Base-by-base conservation (phyloP, 2,113 vertebrate species). In the Atrichornis clamosus region DNA sequence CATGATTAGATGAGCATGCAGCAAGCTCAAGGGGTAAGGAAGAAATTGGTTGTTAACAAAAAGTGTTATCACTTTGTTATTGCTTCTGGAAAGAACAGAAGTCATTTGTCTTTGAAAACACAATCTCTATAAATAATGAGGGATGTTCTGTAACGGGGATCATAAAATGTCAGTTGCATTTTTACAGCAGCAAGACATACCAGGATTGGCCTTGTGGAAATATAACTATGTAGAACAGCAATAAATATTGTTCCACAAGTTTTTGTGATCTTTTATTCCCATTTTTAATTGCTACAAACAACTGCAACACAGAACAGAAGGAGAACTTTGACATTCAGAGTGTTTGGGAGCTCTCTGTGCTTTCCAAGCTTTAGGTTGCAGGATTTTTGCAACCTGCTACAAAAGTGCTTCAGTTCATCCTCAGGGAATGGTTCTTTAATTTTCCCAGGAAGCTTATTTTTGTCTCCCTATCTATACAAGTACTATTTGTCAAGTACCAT, bases 111-210 rank as follows among this genome's bases (percentile, higher is more conserved):
- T 97, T 97, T 97, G 64, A 92, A 93, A 89, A 82, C 93, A 97
- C 86, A 95, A 67, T 96, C 81, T 96, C 95, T 97, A 93, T 97
- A 93, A 97, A 94, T 94, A 96, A 96, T 96, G 92, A 94, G 96
- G 87, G 89, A 97, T 97, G 91, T 75, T 97, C 60, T 84, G 77
- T 93, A 96, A 96, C 9, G 0, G 94, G 95, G 96, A 93, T 96
- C 97, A 98, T 97, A 97, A 96, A 97, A 87, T 6, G 15, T 82
- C 82, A 95, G 88, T 92, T 97, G 83, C 90, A 83, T 97, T 97
- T 98, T 96, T 96, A 97, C 11, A 11, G 84, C 73, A 91, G 74
- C 7, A 35, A 92, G 88, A 91, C 47, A 50, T 77, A 93, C 53
- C 60, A 93, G 72, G 60, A 62, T 74, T 86, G 46, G 75, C 21